Percentiles rank a stretch among this genome's conserved stretches.
Evolutionary conservation across 2,888 invertebrate species (phyloP).

Genomic region (Dynastes tityus): DNA sequence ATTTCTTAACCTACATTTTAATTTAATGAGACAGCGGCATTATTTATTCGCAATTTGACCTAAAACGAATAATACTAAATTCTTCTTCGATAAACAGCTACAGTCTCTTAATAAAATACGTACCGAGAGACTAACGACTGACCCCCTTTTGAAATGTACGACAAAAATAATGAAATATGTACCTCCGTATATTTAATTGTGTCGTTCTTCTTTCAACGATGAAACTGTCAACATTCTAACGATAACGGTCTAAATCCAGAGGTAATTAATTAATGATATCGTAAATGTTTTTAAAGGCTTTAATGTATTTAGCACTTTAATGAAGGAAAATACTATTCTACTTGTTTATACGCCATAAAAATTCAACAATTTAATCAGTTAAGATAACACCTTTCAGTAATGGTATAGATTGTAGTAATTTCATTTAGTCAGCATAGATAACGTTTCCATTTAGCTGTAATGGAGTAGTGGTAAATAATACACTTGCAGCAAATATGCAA

Average conservation of each 20-base stretch:
- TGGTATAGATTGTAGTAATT: no score
- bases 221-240: neutral
- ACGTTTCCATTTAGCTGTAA: no score
- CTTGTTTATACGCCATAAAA: no score
- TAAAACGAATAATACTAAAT: conserved; percentile 32
- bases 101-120: conserved; percentile 17
- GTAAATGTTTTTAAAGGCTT: neutral
- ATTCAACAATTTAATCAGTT: no score
- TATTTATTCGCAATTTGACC: conserved; percentile 38
- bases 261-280: conserved; percentile 2
- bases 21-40: conserved; percentile 36
- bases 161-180: conserved; percentile 31
- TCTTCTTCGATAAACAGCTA: conserved; percentile 17
- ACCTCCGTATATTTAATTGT: conserved; percentile 16
- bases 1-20: conserved; percentile 39
- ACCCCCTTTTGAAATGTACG: conserved; percentile 28
- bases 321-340: neutral
- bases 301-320: neutral
- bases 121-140: conserved; percentile 14
- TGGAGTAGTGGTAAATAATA: no score
- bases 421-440: no score
- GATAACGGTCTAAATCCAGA: neutral
- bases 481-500: no score
- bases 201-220: neutral
- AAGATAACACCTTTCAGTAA: no score